Evolutionary conservation across 2,113 vertebrate genomes (phyloP), one percentile per base, ranked within the genome.

Genomic region (Strix aluco): DNA sequence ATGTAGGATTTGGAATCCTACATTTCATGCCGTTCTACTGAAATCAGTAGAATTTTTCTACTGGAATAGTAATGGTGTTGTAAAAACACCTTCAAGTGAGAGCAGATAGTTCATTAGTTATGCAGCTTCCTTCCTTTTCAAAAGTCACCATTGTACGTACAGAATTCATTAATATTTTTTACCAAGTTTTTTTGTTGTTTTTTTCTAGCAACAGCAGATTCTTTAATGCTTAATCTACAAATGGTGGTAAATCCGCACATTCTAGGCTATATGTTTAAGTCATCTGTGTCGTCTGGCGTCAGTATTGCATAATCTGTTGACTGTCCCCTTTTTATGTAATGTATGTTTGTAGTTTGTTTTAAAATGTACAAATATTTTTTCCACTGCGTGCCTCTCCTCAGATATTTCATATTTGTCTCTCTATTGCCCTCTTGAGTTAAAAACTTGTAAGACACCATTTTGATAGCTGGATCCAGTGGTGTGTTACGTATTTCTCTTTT

Each of bases 341-440:
- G 92, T 95, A 95, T 98, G 96, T 97, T 97, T 97, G 96, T 91
- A 96, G 96, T 98, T 98, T 97, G 88, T 84, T 96, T 97, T 70
- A 96, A 98, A 98, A 96, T 32, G 92, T 75, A 87, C 94, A 91
- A 81, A 90, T 88, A 66, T 77, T 92, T 90, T 92, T 95, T 13
- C 38, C 97, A 82, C 86, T 94, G 94, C 65, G 90, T 94, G 54
- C 92, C 88, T 83, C 82, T 78, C 52, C 90, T 95, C 38, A 8
- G 44, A 21, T 94, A 62, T 85, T 95, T 95, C 94, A 12, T 20
- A 11, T 86, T 96, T 90, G n/a, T 95, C 94, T 97, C 97, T 97
- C 94, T 92, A 0, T 97, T 98, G 98, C 98, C 98, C 98, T 98
- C 98, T 98, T 73, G 95, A 97, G 98, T 97, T 95, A 61, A 72